Evolutionary conservation across 2,888 invertebrate genomes (phyloP).

Genomic region (Dasysyrphus albostriatus): DNA sequence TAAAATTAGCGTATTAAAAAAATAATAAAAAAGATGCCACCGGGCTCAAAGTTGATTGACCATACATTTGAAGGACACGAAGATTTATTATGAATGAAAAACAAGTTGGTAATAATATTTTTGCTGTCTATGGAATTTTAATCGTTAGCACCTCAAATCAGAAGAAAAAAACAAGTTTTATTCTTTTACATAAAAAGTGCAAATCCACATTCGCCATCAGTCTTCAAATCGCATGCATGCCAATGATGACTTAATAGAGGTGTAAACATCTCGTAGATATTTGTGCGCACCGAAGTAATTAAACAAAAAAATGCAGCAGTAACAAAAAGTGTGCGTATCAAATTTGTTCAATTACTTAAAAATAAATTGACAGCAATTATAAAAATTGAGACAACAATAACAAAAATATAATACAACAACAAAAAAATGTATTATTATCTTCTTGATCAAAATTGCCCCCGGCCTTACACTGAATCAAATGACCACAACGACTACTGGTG

Average conservation of each 20-base stretch:
- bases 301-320: conserved; percentile 9
- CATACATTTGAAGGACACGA: background rate
- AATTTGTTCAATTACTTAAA: conserved; percentile 50
- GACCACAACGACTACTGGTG: conserved; percentile 9
- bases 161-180: conserved; percentile 27
- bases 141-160: conserved; percentile 25
- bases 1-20: background rate
- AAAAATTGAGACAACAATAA: conserved; percentile 45
- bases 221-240: conserved; percentile 46
- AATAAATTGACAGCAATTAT: conserved; percentile 51
- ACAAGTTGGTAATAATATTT: background rate
- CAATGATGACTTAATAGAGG: conserved; percentile 56
- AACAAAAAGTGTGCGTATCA: conserved; percentile 22
- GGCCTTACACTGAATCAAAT: conserved; percentile 23
- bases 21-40: background rate
- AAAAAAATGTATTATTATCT: conserved; percentile 40
- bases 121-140: conserved; percentile 1
- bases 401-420: conserved; percentile 10
- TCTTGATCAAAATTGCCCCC: conserved; percentile 51
- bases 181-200: background rate
- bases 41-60: conserved; percentile 17
- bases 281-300: conserved; percentile 30
- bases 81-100: conserved; percentile 1
- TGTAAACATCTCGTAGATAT: conserved; percentile 52
- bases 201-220: conserved; percentile 13